Conservation (phyloP, 1,140 invertebrate species). For the Octopus sinensis region DNA sequence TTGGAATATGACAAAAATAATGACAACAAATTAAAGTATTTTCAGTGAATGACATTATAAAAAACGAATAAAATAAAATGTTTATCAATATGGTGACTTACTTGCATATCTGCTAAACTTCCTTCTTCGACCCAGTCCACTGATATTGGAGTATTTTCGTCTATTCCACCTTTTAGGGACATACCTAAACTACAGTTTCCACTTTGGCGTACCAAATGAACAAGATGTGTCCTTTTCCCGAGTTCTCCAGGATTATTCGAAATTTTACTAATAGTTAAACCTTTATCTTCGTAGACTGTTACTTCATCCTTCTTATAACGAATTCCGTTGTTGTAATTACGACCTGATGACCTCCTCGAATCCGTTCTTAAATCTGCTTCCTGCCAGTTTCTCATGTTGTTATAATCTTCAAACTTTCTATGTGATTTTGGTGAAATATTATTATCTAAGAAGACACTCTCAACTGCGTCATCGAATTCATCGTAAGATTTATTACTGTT, state of each 20-base stretch:
- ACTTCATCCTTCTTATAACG: neutral
- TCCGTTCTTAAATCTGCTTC: neutral
- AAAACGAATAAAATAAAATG: no score
- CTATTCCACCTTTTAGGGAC: conserved; percentile 91
- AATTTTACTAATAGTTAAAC: neutral
- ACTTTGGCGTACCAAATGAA: conserved; percentile 34
- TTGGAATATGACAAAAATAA: no score
- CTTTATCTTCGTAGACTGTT: neutral
- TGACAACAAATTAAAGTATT: no score
- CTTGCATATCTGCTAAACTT: conserved; percentile 84
- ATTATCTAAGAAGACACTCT: neutral
- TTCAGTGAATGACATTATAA: no score
- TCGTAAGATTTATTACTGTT: neutral
- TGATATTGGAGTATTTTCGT: conserved; percentile 96
- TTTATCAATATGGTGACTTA: conserved; percentile 61
- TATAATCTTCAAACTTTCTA: neutral
- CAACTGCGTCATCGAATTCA: neutral
- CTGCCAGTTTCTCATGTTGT: neutral
- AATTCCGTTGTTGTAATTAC: neutral
- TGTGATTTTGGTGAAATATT: neutral
- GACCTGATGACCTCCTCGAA: neutral
- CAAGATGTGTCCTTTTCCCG: conserved; percentile 18
- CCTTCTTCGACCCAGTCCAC: conserved; percentile 64
- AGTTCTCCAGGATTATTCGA: neutral
- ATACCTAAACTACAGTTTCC: conserved; percentile 73